Conservation (phyloP, 2,113 vertebrate genomes). For the Xenopus tropicalis region DNA sequence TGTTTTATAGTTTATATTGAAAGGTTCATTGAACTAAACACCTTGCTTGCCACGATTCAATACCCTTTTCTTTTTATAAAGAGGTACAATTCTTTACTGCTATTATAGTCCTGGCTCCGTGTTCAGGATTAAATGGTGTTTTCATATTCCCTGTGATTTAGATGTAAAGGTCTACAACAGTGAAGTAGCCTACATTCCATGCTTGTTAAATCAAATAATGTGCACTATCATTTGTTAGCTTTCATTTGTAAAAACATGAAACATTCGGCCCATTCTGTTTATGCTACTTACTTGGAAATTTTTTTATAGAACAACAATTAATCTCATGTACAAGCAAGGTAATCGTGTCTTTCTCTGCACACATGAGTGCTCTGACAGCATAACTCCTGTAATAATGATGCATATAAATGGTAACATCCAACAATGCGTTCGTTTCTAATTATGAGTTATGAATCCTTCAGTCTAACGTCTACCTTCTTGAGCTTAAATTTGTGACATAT, state of each 20-base stretch:
- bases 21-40: slow-evolving; percentile 17
- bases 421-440: neutral
- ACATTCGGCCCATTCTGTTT: neutral
- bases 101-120: slow-evolving; percentile 15
- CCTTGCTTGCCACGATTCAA: slow-evolving; percentile 3
- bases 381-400: neutral
- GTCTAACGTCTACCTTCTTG: neutral
- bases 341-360: neutral
- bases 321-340: neutral
- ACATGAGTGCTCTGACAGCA: neutral
- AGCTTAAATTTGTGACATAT: neutral
- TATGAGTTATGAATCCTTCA: neutral
- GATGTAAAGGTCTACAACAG: slow-evolving; percentile 22
- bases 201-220: slow-evolving; percentile 24
- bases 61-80: slow-evolving; percentile 31
- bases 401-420: neutral
- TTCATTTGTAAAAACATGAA: neutral
- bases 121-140: slow-evolving; percentile 10
- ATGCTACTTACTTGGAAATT: slow-evolving; percentile 4
- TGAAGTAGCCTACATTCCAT: slow-evolving; percentile 32
- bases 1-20: slow-evolving; percentile 25
- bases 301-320: slow-evolving; percentile 10
- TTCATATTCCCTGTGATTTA: slow-evolving; percentile 26
- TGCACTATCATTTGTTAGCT: slow-evolving; percentile 1
- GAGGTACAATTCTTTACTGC: slow-evolving; percentile 14